These are phyloP conservation scores for Lontra canadensis DNA, from an alignment of 2,113 vertebrate genomes.

Conservation along the genomic window DNA sequence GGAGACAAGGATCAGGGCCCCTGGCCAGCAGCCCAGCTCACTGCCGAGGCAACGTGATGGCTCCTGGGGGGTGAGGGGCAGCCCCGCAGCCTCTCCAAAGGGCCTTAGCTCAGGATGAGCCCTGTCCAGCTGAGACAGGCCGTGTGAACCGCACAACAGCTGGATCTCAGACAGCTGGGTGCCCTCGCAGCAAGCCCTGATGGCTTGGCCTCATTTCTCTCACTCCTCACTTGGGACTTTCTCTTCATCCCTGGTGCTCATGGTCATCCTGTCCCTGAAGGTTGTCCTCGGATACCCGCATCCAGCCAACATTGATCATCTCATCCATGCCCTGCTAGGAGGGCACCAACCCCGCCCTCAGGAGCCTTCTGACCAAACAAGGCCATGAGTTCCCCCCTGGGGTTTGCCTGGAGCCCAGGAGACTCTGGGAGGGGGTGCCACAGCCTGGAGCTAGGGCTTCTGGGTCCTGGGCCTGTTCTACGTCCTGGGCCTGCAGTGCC, in stretches of 20 bases:
- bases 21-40: not conserved
- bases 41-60: not conserved
- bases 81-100: not conserved
- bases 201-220: not conserved
- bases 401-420: not conserved
- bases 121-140: not conserved
- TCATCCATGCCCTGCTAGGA: not conserved
- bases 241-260: not conserved
- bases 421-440: not conserved
- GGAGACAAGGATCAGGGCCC: not conserved
- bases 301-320: not conserved
- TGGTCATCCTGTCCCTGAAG: not conserved
- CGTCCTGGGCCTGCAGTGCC: not conserved
- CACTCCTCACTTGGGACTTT: accelerated
- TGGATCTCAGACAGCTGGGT: not conserved
- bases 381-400: not conserved
- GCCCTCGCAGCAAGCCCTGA: not conserved
- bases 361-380: not conserved
- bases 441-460: not conserved
- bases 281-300: not conserved
- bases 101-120: not conserved
- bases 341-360: not conserved
- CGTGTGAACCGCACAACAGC: not conserved
- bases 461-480: not conserved
- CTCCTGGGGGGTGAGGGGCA: not conserved